Evolutionary conservation across 1,140 invertebrate genomes (phyloP).

Genomic region (Eueides isabella): DNA sequence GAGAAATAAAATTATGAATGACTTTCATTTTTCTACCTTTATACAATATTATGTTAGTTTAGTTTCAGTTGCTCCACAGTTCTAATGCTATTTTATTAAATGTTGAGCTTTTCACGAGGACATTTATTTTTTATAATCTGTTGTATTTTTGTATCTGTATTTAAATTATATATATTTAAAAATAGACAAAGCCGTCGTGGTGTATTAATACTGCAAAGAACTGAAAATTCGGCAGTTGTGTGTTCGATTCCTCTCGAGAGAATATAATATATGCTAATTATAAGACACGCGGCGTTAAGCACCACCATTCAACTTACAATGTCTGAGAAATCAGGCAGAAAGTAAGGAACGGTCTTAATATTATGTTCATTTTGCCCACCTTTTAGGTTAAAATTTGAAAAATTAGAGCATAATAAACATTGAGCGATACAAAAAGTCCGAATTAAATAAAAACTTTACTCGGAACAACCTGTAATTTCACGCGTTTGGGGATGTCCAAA

Average conservation of each 20-base stretch:
- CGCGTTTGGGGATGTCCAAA: neutral
- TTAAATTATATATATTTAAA: neutral
- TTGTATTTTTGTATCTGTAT: neutral
- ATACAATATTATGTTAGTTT: conserved; percentile 36
- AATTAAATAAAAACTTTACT: no score
- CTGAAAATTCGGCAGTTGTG: no score
- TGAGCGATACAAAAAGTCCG: no score
- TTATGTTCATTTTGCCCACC: neutral
- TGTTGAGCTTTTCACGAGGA: neutral
- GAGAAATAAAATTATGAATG: conserved; percentile 27
- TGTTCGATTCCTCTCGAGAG: no score
- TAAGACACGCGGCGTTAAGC: neutral
- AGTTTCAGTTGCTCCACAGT: neutral
- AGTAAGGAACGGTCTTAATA: neutral
- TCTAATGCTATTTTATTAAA: conserved; percentile 11
- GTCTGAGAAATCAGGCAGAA: neutral
- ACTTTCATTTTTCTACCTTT: conserved; percentile 30
- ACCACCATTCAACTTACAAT: neutral
- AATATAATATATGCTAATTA: no score
- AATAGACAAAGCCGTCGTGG: neutral
- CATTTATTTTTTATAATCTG: neutral
- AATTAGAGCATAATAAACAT: neutral
- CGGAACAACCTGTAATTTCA: neutral
- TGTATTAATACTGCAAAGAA: no score
- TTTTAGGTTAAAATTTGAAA: neutral